These are phyloP conservation scores for Argyresthia goedartella DNA, from an alignment of 2,888 invertebrate genomes.

Conservation along the genomic window DNA sequence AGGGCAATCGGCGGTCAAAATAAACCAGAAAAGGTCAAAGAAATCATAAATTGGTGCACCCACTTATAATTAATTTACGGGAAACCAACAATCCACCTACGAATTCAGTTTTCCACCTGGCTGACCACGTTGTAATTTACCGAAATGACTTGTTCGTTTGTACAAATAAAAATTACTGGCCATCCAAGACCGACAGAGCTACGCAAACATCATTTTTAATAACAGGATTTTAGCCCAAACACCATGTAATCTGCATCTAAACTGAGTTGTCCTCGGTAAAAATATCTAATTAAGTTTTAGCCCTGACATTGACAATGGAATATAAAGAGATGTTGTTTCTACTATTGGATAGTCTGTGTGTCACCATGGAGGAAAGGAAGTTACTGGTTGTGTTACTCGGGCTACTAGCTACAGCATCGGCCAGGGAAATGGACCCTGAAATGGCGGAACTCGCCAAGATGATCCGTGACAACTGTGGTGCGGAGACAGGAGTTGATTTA, in stretches of 20 bases:
- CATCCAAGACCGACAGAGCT: slow-evolving; percentile 1
- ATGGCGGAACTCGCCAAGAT: slow-evolving; percentile 50
- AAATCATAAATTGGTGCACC: no score
- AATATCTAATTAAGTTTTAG: slow-evolving; percentile 9
- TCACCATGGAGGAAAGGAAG: not conserved
- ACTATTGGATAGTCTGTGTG: no score
- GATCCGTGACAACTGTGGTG: slow-evolving; percentile 46
- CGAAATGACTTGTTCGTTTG: not conserved
- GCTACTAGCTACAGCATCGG: slow-evolving; percentile 8
- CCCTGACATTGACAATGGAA: slow-evolving; percentile 22
- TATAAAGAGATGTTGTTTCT: slow-evolving; percentile 17
- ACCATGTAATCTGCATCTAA: slow-evolving; percentile 27
- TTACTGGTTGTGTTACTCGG: slow-evolving; percentile 7
- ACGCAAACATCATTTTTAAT: slow-evolving; percentile 31
- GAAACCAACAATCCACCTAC: not conserved
- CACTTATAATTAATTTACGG: no score
- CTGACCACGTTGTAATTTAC: not conserved
- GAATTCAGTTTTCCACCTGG: slow-evolving; percentile 1
- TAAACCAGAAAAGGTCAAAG: no score
- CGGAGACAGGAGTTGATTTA: slow-evolving; percentile 41
- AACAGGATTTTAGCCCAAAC: slow-evolving; percentile 15
- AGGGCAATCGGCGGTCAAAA: no score
- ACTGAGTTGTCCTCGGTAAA: slow-evolving; percentile 4
- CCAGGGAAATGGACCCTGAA: slow-evolving; percentile 35
- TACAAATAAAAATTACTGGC: not conserved